Base-by-base conservation (phyloP, 2,888 invertebrate species). In the Notocelia uddmanniana region DNA sequence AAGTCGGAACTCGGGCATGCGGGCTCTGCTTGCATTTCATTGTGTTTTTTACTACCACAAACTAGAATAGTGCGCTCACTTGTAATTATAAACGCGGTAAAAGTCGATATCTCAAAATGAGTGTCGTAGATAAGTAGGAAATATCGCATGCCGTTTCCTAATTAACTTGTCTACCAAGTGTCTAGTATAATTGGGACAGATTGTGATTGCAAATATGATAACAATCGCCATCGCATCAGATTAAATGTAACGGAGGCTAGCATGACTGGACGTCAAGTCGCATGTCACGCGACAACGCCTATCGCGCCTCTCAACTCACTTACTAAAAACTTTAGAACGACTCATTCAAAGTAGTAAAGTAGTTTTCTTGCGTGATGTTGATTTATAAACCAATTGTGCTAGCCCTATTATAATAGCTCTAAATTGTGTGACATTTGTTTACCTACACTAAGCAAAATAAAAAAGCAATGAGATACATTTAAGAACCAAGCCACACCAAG, bases 1-100 rank as follows among this genome's bases (percentile, higher is more conserved):
- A 50, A 66, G 54, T 63, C 45, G 66, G 54, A 71, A 71, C 57
- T 58, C 50, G 9, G 50, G 52, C 70, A 66, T 71, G 70, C 66
- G 54, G 66, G 66, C 50, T 50, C 21, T 37, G 64, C 41, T 54
- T 59, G 41, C 59, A 59, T 45, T 66, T 41, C 58, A 63, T 63
- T 70, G 19, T 52, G 52, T 66, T 71, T 54, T 52, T 57, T 15
- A 31, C 18, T n/a, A n/a, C 26, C 13, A 54, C 34, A 71, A 45
- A 59, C n/a, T 11, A 66, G n/a, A 45, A 18, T 1, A 18, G 21
- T 45, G n/a, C 19, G 6, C 31, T 5, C 41, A 41, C 8, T 54
- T 18, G 0, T 54, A 31, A 23, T 52, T 54, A 5, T 54, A 57
- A 66, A 52, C 48, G 15, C 41, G 23, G 10, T 37, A 54, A 31